phyloP scores from a whole-genome alignment of 2,113 vertebrate genomes.

The Puffinus mauretanicus region DNA sequence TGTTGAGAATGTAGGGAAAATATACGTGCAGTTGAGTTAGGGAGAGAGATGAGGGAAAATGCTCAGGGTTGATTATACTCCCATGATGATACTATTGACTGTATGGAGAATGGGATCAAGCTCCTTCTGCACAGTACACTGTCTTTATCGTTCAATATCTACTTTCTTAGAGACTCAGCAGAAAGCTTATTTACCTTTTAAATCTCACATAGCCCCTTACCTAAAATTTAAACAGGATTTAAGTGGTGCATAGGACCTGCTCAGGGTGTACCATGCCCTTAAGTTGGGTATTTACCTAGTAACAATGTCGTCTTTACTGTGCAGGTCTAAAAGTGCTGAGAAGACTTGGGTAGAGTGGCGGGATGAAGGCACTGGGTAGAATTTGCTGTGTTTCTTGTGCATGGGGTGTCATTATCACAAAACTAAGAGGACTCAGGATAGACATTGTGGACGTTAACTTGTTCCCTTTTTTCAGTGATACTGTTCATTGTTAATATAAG shows the following conservation, averaged over 20 bases:
- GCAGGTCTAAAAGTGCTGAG: background rate
- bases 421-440: constrained; percentile 1
- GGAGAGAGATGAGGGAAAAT: background rate
- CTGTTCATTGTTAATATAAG: constrained; percentile 32
- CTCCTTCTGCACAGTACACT: background rate
- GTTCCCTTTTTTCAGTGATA: background rate
- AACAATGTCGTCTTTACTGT: background rate
- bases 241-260: background rate
- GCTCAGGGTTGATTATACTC: background rate
- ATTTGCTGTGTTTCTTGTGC: constrained; percentile 5
- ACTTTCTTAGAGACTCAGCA: background rate
- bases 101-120: background rate
- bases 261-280: background rate
- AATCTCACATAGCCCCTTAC: background rate
- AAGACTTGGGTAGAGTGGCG: background rate
- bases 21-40: background rate
- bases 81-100: background rate
- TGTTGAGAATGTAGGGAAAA: background rate
- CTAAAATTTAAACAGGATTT: background rate
- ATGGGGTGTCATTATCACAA: background rate
- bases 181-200: background rate
- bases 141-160: background rate
- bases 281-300: background rate
- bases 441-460: background rate
- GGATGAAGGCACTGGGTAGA: background rate